These are phyloP conservation scores for Lamprotornis superbus DNA, from an alignment of 2,113 vertebrate genomes.

Conservation along the genomic window DNA sequence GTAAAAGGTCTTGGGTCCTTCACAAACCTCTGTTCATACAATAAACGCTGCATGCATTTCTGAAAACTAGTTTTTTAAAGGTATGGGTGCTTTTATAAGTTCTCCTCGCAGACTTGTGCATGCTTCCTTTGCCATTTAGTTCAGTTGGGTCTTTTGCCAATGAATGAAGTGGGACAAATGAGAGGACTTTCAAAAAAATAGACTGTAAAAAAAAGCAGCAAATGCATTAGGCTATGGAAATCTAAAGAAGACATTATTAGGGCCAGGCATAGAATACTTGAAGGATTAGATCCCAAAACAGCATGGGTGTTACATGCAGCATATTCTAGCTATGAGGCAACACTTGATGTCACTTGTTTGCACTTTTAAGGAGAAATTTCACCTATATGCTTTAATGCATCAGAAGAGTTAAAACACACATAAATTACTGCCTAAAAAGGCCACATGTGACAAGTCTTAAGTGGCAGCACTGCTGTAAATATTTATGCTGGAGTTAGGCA, in stretches of 20 bases:
- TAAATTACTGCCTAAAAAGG: slow-evolving; percentile 14
- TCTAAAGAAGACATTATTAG: not conserved
- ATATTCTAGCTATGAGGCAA: not conserved
- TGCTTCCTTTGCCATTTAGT: not conserved
- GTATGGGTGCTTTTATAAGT: not conserved
- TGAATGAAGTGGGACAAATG: not conserved
- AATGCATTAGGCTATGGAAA: not conserved
- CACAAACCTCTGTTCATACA: not conserved
- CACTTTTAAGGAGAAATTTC: slow-evolving; percentile 19
- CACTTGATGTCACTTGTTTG: not conserved
- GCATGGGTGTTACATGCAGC: not conserved
- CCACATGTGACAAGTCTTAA: slow-evolving; percentile 13
- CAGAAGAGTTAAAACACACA: not conserved
- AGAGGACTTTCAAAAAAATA: not conserved
- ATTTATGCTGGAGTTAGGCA: slow-evolving; percentile 20
- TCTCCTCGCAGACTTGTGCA: not conserved
- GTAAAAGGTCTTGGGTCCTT: not conserved
- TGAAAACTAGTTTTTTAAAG: not conserved
- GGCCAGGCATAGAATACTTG: not conserved
- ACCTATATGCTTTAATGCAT: slow-evolving; percentile 1
- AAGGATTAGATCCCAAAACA: not conserved
- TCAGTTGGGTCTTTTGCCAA: not conserved
- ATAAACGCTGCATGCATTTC: not conserved
- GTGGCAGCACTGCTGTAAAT: slow-evolving; percentile 22
- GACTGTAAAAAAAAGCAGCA: not conserved